Evolutionary conservation across 2,888 invertebrate species (phyloP).

Genomic region (Sympetrum striolatum): DNA sequence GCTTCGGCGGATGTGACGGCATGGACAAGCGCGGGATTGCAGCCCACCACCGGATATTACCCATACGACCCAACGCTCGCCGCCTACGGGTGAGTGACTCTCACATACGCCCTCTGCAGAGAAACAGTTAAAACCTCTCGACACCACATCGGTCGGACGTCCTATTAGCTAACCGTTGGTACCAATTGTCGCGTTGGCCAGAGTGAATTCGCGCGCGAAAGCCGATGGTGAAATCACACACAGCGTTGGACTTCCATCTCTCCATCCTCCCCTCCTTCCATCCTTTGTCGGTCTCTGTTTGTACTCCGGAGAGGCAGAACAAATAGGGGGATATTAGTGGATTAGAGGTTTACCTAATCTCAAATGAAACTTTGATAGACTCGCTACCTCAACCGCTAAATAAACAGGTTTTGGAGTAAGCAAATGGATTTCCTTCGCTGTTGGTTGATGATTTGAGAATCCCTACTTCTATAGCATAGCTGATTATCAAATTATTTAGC

Average conservation of each 20-base stretch:
- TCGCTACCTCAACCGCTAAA: not conserved
- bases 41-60: slow-evolving; percentile 91
- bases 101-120: not conserved
- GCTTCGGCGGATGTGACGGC: slow-evolving; percentile 86
- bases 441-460: too few species aligned
- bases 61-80: slow-evolving; percentile 92
- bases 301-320: not conserved
- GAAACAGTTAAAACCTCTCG: slow-evolving; percentile 30
- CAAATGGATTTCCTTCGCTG: not conserved
- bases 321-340: not conserved
- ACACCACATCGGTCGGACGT: not conserved
- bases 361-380: not conserved
- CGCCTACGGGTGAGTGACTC: slow-evolving; percentile 84
- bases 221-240: slow-evolving; percentile 20
- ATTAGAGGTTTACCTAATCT: slow-evolving; percentile 27
- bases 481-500: too few species aligned
- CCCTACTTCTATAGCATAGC: too few species aligned
- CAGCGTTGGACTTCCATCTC: not conserved
- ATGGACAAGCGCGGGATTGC: slow-evolving; percentile 89
- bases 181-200: slow-evolving; percentile 23
- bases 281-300: not conserved
- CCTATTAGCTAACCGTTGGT: slow-evolving; percentile 32
- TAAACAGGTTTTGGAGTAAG: not conserved
- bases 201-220: slow-evolving; percentile 5
- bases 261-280: not conserved